Evolutionary conservation across 2,797 vertebrate species (phyloP).

Genomic region (Propithecus perrieri): DNA sequence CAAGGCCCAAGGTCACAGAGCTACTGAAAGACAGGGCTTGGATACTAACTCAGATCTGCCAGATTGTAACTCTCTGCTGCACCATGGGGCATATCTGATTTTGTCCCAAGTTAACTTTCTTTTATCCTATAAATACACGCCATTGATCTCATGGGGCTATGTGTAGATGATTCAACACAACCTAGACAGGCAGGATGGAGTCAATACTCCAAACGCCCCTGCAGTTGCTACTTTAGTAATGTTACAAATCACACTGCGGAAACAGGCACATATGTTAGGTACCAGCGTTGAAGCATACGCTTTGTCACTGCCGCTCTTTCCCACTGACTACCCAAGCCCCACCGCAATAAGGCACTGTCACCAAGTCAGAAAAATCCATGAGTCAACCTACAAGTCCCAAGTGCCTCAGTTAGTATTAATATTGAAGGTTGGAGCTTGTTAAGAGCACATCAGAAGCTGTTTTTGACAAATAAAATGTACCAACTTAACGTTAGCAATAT

Average conservation of each 20-base stretch:
- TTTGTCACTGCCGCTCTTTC: neutral
- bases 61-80: neutral
- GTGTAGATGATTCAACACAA: neutral
- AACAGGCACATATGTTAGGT: neutral
- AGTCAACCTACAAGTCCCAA: neutral
- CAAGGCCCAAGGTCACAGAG: neutral
- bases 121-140: neutral
- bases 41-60: neutral
- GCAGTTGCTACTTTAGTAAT: neutral
- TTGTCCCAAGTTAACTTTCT: neutral
- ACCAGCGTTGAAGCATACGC: fast-evolving
- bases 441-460: neutral
- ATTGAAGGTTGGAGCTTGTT: neutral
- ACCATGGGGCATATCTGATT: neutral
- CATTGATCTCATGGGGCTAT: neutral
- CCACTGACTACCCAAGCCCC: neutral
- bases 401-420: neutral
- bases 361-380: neutral
- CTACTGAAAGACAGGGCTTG: neutral
- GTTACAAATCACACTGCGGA: neutral
- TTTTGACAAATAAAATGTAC: slow-evolving; percentile 47
- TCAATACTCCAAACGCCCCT: neutral
- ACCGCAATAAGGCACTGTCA: neutral
- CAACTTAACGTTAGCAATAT: neutral
- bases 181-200: neutral